A percentile compares a stretch with the other conserved stretches of the same genome.
phyloP scores from a whole-genome alignment of 2,797 vertebrate species.

The Ibycter americanus region DNA sequence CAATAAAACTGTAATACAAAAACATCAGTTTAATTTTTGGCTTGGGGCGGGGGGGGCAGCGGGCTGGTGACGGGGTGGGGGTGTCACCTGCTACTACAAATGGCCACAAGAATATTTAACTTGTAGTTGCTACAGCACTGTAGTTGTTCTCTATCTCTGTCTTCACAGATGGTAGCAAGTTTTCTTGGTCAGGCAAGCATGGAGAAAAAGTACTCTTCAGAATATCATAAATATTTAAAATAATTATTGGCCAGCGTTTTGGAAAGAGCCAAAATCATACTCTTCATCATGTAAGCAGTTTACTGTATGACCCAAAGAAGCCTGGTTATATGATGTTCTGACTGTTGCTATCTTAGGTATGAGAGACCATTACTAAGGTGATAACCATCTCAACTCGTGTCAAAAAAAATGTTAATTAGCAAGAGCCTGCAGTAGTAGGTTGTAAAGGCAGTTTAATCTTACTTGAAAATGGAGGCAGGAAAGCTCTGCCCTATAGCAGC shows the following conservation, averaged over 20 bases:
- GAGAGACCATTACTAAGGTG: not conserved
- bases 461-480: not conserved
- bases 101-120: not conserved
- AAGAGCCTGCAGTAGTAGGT: not conserved
- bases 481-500: not conserved
- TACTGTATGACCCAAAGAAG: not conserved
- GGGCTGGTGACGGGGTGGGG: too few relatives aligned
- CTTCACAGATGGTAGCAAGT: not conserved
- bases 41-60: too few relatives aligned
- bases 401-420: not conserved
- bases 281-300: not conserved
- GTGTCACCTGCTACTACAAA: not conserved
- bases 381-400: not conserved
- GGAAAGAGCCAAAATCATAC: not conserved
- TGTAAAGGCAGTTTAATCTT: not conserved
- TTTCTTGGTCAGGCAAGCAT: not conserved
- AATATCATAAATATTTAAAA: not conserved
- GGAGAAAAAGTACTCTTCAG: not conserved
- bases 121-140: not conserved
- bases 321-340: not conserved
- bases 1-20: not conserved
- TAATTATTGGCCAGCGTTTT: not conserved
- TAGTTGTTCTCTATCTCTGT: not conserved
- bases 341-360: not conserved
- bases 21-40: not conserved